Base-by-base conservation (phyloP, 1,140 invertebrate species). In the Maconellicoccus hirsutus region DNA sequence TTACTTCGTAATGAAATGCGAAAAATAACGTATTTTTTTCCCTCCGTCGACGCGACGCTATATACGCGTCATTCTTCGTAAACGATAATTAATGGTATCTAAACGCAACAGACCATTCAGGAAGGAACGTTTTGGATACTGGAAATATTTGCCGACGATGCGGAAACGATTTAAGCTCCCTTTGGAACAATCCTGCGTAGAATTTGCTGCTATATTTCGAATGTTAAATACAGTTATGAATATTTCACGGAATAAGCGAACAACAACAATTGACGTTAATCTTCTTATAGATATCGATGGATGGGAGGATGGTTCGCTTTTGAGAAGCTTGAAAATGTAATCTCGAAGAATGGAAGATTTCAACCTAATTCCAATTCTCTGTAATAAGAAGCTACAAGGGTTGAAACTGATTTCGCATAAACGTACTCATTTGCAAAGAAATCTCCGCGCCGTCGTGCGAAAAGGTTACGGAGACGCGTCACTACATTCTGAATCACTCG, bases 221-320 rank as follows among this genome's bases (percentile, higher is more conserved):
- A 52, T 52, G 42, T 52, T 52, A 52, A 52, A 52, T 52, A 52
- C 42, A 52, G 42, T 52, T 52, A 52, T 52, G 42, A 52, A 52
- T 52, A 52, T 52, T 52, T 52, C 42, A 52, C 42, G 42, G 42
- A 52, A 52, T 52, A 52, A 52, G 42, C 42, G 42, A 52, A 52
- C 42, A 52, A 52, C 42, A 52, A 52, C 42, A 52, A 52, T 52
- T 52, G 42, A 52, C 42, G 42, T 52, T 52, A 52, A 52, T 52
- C 42, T 52, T 4, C 42, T 52, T 52, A 52, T 52, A 52, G 42
- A 52, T 38, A 38, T 52, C 42, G 42, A 52, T 52, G 42, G 42
- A 52, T 52, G 42, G 42, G 42, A 52, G 42, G 42, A 52, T 16
- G 6, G 42, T 19, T 52, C n/a, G n/a, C 42, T 52, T 52, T 52